Base-by-base conservation (phyloP, 1,140 invertebrate genomes). In the Pomacea maculata region DNA sequence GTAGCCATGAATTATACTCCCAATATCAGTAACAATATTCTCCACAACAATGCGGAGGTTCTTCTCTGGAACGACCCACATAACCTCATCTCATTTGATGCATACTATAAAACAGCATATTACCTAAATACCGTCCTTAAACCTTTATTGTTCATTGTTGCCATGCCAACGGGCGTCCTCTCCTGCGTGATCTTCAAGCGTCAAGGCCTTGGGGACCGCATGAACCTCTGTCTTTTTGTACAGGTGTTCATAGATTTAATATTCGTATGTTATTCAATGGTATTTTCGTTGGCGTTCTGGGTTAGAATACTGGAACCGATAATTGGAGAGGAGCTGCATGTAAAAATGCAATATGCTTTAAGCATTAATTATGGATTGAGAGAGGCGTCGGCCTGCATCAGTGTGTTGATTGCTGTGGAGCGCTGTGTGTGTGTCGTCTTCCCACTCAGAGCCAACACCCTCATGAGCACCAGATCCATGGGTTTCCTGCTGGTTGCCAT, bases 161-260 rank as follows among this genome's bases (percentile, higher is more conserved):
- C 61, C 17, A 57, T 76, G 4, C 75, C 75, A 12, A 34, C 57
- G 9, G 64, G 64, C 61, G 10, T 64, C 15, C 14, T 76, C 61
- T 65, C 19, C 75, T 76, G 75, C 17, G 0, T 64, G 7, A 57
- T 76, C 55, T 76, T 76, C 34, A 45, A 12, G 11, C 14, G 61
- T 0, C 75, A 76, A 25, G 75, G 75, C 11, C 25, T 76, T 10
- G 11, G 75, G 17, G 75, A 76, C 12, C 75, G 75, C 19, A 76
- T 76, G 75, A 76, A 76, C 29, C 75, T 76, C 7, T 65, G 57
- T 45, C 75, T 76, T n/a, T 76, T 76, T 63, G 25, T 57, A 11
- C 61, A 64, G n/a, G 75, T 57, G 6, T 19, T 76, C 5, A 57
- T 76, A 12, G 75, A 76, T 25, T 11, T 76, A 57, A 57, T 64